These are phyloP conservation scores for Campoplex capitator DNA, from an alignment of 2,888 invertebrate species.

Conservation along the genomic window DNA sequence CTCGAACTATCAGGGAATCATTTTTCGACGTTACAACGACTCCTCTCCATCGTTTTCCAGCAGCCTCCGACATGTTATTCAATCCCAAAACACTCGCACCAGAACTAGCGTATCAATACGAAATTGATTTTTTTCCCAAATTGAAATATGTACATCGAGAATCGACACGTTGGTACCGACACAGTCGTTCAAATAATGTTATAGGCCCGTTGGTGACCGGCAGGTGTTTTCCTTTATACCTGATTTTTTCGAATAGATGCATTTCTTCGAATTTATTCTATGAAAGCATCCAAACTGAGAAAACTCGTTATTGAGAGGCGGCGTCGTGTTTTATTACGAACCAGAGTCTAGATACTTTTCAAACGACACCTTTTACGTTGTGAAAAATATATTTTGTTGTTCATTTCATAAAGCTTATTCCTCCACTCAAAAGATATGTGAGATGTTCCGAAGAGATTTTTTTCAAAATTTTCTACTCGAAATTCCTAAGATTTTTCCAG, in stretches of 20 bases:
- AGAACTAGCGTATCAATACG: neutral
- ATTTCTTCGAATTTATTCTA: neutral
- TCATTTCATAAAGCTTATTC: neutral
- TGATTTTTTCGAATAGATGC: neutral
- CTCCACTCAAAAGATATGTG: neutral
- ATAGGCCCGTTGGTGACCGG: neutral
- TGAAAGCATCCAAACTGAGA: neutral
- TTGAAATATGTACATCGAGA: neutral
- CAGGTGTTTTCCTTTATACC: conserved; percentile 25
- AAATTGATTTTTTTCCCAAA: neutral
- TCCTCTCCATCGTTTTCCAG: neutral
- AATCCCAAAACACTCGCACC: neutral
- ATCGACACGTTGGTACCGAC: neutral
- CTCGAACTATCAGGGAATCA: neutral
- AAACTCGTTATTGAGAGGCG: neutral
- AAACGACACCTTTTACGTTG: neutral
- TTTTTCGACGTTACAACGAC: neutral
- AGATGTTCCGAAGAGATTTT: neutral
- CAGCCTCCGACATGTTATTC: neutral
- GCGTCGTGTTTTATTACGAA: neutral
- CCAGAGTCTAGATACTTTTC: neutral
- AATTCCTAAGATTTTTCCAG: neutral
- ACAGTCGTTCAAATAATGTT: neutral
- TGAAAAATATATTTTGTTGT: neutral
- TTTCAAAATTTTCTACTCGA: neutral